phyloP scores from a whole-genome alignment of 2,113 vertebrate genomes.

The Condylura cristata region DNA sequence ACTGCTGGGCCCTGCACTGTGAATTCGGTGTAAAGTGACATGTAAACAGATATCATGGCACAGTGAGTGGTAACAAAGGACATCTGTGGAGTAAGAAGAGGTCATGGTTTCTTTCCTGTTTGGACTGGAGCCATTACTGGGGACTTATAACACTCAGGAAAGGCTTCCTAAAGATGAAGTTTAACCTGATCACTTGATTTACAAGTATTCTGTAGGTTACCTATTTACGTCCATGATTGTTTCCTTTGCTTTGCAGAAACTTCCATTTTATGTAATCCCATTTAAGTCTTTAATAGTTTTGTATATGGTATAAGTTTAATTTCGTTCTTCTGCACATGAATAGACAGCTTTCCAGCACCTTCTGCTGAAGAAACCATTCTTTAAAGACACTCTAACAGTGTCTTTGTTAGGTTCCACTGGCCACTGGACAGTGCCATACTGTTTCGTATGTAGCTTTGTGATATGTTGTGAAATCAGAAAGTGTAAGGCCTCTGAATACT shows the following conservation, averaged over 20 bases:
- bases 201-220: background rate
- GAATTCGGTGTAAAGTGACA: background rate
- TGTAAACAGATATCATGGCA: background rate
- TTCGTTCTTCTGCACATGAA: background rate
- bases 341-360: background rate
- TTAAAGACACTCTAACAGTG: no score
- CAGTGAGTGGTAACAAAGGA: background rate
- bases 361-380: background rate
- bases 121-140: background rate
- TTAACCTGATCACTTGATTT: background rate
- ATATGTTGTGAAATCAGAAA: background rate
- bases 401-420: no score
- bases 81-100: background rate
- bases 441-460: background rate
- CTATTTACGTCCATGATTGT: background rate
- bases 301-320: background rate
- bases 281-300: background rate
- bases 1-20: background rate
- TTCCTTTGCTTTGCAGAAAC: background rate
- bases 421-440: background rate
- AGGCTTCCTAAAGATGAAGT: conserved; percentile 21
- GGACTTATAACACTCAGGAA: background rate
- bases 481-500: background rate
- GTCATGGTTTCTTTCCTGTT: background rate
- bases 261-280: background rate